Percentiles rank a stretch among this genome's conserved stretches.
phyloP scores from a whole-genome alignment of 2,113 vertebrate genomes.

The Melanotaenia duboulayi region DNA sequence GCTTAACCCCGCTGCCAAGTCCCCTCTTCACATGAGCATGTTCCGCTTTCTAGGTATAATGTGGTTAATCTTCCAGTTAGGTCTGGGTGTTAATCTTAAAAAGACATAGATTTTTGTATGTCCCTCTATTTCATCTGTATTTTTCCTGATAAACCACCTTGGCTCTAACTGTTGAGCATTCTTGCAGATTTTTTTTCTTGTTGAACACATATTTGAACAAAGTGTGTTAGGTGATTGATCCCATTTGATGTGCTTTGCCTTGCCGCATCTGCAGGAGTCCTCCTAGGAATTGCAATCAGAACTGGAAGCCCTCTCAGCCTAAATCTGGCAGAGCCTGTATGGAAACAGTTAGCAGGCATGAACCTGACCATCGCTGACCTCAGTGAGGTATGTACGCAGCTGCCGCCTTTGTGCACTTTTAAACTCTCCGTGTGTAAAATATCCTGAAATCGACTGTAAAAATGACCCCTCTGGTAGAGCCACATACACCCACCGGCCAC shows the following conservation, averaged over 20 bases:
- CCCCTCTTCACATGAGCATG: slow-evolving; percentile 95
- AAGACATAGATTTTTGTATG: slow-evolving; percentile 30
- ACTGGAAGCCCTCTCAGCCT: slow-evolving; percentile 97
- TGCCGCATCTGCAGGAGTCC: slow-evolving; percentile 86
- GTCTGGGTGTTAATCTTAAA: slow-evolving; percentile 42
- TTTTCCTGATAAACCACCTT: slow-evolving; percentile 42
- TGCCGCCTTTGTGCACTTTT: background rate
- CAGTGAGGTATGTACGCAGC: slow-evolving; percentile 87
- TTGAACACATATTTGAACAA: background rate
- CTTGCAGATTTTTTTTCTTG: background rate
- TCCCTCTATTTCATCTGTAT: background rate
- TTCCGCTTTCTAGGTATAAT: slow-evolving; percentile 96
- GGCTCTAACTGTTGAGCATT: background rate
- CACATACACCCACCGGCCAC: too few species aligned
- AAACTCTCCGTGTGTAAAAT: background rate
- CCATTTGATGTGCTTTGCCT: slow-evolving; percentile 14
- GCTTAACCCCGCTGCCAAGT: slow-evolving; percentile 92
- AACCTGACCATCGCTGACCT: slow-evolving; percentile 99
- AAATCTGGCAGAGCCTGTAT: slow-evolving; percentile 96
- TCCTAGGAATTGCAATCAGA: slow-evolving; percentile 97
- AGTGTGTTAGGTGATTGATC: background rate
- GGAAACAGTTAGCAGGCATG: slow-evolving; percentile 99
- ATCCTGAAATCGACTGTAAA: too few species aligned
- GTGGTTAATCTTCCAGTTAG: slow-evolving; percentile 47
- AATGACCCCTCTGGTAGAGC: background rate